Conservation (phyloP, 2,888 invertebrate genomes). For the Hydraecia micacea region DNA sequence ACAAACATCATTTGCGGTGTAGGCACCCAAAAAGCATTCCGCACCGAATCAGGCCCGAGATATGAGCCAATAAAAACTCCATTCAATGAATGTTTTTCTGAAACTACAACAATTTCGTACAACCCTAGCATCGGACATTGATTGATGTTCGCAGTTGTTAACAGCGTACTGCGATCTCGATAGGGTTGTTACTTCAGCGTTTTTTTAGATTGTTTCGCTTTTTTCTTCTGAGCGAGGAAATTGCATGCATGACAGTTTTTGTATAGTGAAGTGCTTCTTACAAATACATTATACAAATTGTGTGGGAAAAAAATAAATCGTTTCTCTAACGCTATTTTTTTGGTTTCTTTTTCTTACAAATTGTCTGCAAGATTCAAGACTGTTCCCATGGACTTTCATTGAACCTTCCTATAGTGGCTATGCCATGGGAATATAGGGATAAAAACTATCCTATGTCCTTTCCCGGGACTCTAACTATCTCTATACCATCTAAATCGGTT, state of each 20-base stretch:
- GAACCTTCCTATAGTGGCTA: neutral
- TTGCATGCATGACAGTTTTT: constrained; percentile 68
- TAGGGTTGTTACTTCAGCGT: constrained; percentile 74
- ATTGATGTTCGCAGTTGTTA: constrained; percentile 79
- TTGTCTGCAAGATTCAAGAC: neutral
- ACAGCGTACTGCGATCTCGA: constrained; percentile 77
- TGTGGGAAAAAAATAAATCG: constrained; percentile 44
- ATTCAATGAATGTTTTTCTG: constrained; percentile 66
- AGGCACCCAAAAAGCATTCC: constrained; percentile 25
- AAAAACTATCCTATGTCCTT: too few relatives aligned
- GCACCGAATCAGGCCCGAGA: constrained; percentile 33
- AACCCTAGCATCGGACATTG: constrained; percentile 74
- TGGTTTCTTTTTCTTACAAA: neutral
- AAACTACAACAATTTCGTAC: constrained; percentile 71
- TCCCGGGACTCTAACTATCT: too few relatives aligned
- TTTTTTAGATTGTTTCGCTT: constrained; percentile 71
- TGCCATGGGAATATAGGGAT: too few relatives aligned
- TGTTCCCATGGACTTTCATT: neutral
- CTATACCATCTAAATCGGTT: too few relatives aligned
- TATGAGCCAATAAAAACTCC: constrained; percentile 64
- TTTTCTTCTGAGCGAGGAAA: constrained; percentile 67
- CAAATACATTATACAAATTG: constrained; percentile 52
- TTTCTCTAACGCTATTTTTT: neutral
- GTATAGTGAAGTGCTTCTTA: constrained; percentile 45
- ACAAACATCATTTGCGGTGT: constrained; percentile 2